Conservation (phyloP, 1,140 invertebrate species). For the Conus betulinus region DNA sequence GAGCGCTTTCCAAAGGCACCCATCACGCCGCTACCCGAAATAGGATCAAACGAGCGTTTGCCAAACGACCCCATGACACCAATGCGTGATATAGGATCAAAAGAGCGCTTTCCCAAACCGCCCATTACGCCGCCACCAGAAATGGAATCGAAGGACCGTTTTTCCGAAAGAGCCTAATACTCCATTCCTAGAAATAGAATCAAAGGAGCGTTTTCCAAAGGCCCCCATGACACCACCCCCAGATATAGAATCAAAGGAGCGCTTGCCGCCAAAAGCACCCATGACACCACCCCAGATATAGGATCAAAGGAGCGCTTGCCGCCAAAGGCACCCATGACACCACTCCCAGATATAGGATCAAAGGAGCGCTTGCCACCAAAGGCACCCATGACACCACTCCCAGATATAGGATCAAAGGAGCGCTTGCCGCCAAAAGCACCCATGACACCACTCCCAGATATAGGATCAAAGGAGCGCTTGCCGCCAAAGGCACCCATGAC, state of each 20-base stretch:
- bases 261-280: constrained; percentile 24
- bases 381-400: neutral
- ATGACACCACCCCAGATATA: constrained; percentile 20
- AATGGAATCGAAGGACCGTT: constrained; percentile 34
- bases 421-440: neutral
- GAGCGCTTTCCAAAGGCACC: constrained; percentile 18
- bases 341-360: constrained; percentile 38
- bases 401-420: constrained; percentile 34
- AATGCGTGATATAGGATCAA: constrained; percentile 18
- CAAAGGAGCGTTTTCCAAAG: constrained; percentile 40
- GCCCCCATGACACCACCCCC: constrained; percentile 7
- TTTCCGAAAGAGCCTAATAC: constrained; percentile 22
- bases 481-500: neutral
- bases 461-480: neutral
- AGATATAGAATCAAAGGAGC: constrained; percentile 35
- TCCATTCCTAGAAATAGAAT: constrained; percentile 38
- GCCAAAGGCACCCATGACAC: constrained; percentile 33
- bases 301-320: constrained; percentile 36
- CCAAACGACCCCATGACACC: constrained; percentile 24
- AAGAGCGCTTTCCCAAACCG: constrained; percentile 16
- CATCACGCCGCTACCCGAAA: neutral
- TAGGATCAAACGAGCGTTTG: constrained; percentile 35
- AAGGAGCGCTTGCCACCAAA: constrained; percentile 40
- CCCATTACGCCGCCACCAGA: neutral
- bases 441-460: neutral